A percentile compares a stretch with the other conserved stretches of the same genome.
Evolutionary conservation across 2,113 vertebrate species (phyloP).

Genomic region (Amblyornis subalaris): DNA sequence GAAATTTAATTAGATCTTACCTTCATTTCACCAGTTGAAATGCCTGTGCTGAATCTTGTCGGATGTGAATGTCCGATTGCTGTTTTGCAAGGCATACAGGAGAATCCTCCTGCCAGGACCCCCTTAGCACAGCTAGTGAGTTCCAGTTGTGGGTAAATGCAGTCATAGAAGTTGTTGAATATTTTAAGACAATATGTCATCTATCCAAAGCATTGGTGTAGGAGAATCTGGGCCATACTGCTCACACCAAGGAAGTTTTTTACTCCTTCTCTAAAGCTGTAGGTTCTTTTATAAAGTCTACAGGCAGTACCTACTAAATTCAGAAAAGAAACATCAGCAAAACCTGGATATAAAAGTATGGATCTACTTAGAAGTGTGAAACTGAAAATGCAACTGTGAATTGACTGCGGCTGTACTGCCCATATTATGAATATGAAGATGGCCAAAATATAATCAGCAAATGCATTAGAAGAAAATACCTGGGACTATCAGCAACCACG

Average conservation of each 20-base stretch:
- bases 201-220: not conserved
- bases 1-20: not conserved
- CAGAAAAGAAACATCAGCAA: not conserved
- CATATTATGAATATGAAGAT: not conserved
- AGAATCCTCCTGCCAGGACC: not conserved
- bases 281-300: not conserved
- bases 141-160: not conserved
- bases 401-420: not conserved
- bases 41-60: not conserved
- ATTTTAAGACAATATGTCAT: not conserved
- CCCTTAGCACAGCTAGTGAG: not conserved
- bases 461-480: not conserved
- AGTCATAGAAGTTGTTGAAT: not conserved
- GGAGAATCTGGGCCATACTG: not conserved
- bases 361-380: not conserved
- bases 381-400: not conserved
- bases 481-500: not conserved
- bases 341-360: not conserved
- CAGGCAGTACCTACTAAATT: not conserved
- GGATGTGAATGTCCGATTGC: not conserved
- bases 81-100: not conserved
- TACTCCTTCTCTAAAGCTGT: not conserved
- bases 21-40: not conserved
- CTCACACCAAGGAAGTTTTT: not conserved
- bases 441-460: not conserved